Base-by-base conservation (phyloP, 2,113 vertebrate species). In the Empidonax alnorum region DNA sequence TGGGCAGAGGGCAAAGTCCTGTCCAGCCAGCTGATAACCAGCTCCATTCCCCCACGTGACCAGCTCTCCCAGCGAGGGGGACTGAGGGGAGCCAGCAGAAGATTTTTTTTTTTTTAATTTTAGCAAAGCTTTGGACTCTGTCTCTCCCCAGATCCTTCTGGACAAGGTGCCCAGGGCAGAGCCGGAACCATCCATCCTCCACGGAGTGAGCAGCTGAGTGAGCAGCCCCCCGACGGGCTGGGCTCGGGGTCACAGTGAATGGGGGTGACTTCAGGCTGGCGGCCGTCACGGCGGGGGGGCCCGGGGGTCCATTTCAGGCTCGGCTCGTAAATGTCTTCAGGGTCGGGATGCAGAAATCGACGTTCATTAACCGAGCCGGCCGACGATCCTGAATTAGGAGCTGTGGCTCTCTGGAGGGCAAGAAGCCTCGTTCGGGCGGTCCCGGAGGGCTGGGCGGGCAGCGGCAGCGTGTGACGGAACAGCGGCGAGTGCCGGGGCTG, bases 321-420 rank as follows among this genome's bases (percentile, higher is more conserved):
- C 49, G 23, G 69, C 50, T 72, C 50, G 23, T 41, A 7, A 24
- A 24, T 24, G 28, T 22, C 37, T 41, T 42, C 22, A 3, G 6
- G 28, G 28, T 41, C 50, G 14, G 69, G 50, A 10, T 33, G 50
- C 69, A 19, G 28, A 22, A 72, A 53, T 33, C 49, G 8, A 5
- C 3, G 52, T 6, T 3, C 1, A 3, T 19, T 3, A 62, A 23
- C 24, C 21, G 47, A 6, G 27, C 1, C 6, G 37, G 12, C 6
- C 67, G 10, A 6, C 6, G 33, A 28, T 14, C 55, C 72, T 28
- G 33, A 25, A 11, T 25, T 8, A 8, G 58, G 47, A 28, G 21
- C 31, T 10, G 44, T 21, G 31, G 31, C 53, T 37, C 31, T n/a
- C 31, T 9, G 35, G 9, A 14, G 12, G 17, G 14, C 15, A 37